A percentile compares a stretch with the other conserved stretches of the same genome.
Conservation (phyloP, 2,113 vertebrate species). For the Rhabdomys dilectus region DNA sequence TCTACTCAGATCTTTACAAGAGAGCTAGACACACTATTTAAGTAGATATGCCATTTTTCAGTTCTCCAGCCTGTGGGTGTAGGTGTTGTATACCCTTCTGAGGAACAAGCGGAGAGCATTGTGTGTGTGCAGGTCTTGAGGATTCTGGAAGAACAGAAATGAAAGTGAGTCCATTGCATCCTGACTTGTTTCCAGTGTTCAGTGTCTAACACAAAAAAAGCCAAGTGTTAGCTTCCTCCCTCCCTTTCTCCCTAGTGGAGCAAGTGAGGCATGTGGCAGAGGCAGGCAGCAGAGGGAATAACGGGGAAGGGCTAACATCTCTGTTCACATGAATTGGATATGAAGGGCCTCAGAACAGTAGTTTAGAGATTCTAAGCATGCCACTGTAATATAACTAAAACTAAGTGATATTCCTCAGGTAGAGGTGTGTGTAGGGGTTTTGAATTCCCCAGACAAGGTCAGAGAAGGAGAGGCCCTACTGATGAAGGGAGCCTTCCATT, state of each 20-base stretch:
- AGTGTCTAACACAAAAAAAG: slow-evolving; percentile 63
- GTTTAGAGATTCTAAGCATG: fast-evolving
- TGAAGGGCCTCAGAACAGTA: fast-evolving
- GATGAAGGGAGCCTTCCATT: too few relatives aligned
- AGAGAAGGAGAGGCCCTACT: too few relatives aligned
- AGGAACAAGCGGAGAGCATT: slow-evolving; percentile 53
- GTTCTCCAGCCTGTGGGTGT: not conserved
- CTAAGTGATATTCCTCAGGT: too few relatives aligned
- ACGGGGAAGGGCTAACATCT: not conserved
- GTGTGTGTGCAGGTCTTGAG: slow-evolving; percentile 58
- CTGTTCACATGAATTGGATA: fast-evolving
- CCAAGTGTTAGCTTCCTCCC: not conserved
- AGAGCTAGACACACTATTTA: slow-evolving; percentile 52
- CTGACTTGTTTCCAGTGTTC: slow-evolving; percentile 62
- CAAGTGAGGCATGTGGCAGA: not conserved
- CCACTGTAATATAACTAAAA: too few relatives aligned
- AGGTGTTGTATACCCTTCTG: not conserved
- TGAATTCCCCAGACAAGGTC: too few relatives aligned
- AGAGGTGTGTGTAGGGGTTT: too few relatives aligned
- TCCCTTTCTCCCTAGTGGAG: not conserved
- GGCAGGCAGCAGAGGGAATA: not conserved
- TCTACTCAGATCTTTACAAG: not conserved
- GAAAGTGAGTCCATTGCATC: slow-evolving; percentile 33
- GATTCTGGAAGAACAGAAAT: slow-evolving; percentile 67
- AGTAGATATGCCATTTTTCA: slow-evolving; percentile 47